Evolutionary conservation across 1,140 invertebrate species (phyloP), one percentile per base, ranked within the genome.

Genomic region (Dufourea novaeangliae): DNA sequence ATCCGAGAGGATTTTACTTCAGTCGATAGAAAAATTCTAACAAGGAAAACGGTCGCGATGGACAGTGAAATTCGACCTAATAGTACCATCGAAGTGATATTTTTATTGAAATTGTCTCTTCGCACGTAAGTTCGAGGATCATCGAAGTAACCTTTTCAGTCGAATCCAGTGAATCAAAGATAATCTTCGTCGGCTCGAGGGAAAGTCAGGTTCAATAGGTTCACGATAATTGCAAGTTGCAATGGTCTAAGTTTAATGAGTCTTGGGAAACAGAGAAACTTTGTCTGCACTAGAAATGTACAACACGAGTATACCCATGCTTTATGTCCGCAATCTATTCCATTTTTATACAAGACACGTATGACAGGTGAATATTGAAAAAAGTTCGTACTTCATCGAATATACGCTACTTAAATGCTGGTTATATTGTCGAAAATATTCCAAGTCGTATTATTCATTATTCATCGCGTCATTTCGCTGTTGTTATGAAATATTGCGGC

Each of bases 121-220:
- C 54, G 27, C 0, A 20, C 11, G 54, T 5, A 32, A 57, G 27
- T 29, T 10, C 25, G 4, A 57, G 27, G 27, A 20, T 29, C 11
- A 12, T 22, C 10, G 52, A 57, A 41, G 20, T 29, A 2, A 67
- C 25, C 27, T 50, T 59, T 22, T 20, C 34, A n/a, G 25, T 8
- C 4, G 34, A 3, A 57, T 39, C 1, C 22, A 7, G 20, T 39
- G 17, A 22, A 12, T 8, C 10, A 20, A 22, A 17, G 20, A 25
- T 11, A 4, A 41, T 12, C 20, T 39, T n/a, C 12, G 14, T 27
- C 20, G 7, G 20, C 8, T 56, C 32, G 25, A 67, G 41, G 59
- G 57, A 81, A 71, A 71, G 72, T 71, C 61, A 70, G 64, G 80
- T 82, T 82, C 67, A 77, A 39, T 77, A 66, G 72, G 67, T 78